phyloP scores from a whole-genome alignment of 1,140 invertebrate genomes.

The Camponotus vicinus region DNA sequence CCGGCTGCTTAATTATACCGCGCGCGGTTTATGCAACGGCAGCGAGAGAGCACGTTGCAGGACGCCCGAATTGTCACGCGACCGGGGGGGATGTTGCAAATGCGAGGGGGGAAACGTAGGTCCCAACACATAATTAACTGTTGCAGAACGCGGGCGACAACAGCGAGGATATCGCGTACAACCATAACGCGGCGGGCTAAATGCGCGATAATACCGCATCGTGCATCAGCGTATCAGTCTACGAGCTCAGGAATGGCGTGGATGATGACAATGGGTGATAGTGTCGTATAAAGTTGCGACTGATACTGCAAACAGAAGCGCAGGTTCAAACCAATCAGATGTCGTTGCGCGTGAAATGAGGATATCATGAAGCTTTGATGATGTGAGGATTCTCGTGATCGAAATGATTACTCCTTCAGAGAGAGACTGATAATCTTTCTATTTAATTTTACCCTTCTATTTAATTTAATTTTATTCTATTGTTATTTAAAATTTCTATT shows the following conservation, averaged over 20 bases:
- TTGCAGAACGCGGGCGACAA: conserved; percentile 25
- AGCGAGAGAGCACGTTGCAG: conserved; percentile 50
- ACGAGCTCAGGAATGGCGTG: neutral
- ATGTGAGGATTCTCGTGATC: neutral
- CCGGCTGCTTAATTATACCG: conserved; percentile 78
- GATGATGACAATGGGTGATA: conserved; percentile 8
- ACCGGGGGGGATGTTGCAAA: neutral
- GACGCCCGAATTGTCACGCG: conserved; percentile 47
- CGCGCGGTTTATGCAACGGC: conserved; percentile 68
- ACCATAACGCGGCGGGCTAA: conserved; percentile 23
- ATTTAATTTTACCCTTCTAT: neutral
- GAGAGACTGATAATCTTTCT: too few species aligned
- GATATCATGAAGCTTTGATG: conserved; percentile 38
- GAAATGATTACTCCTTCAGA: neutral
- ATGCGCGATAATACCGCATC: conserved; percentile 30
- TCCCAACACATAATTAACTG: conserved; percentile 60
- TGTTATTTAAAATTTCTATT: neutral
- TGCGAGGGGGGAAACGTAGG: too few species aligned
- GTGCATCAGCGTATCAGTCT: conserved; percentile 14
- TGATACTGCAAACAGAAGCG: conserved; percentile 19
- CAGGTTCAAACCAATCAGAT: neutral
- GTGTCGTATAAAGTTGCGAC: neutral
- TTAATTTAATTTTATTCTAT: too few species aligned
- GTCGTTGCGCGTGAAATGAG: conserved; percentile 7
- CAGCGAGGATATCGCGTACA: conserved; percentile 40